A percentile compares a stretch with the other conserved stretches of the same genome.
Conservation (phyloP, 2,113 vertebrate genomes). For the Chaetura pelagica region DNA sequence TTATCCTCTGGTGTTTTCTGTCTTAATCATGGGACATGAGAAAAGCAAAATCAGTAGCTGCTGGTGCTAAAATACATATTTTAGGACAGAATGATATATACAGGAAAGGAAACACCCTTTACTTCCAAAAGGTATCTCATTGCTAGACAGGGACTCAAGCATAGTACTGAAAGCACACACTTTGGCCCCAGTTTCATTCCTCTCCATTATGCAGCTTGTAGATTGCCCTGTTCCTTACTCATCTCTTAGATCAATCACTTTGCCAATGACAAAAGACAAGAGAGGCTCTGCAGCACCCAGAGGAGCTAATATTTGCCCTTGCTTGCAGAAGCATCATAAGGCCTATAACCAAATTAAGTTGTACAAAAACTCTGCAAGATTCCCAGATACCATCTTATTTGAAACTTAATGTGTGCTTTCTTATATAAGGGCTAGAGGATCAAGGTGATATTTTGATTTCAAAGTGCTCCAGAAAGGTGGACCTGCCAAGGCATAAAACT, state of each 20-base stretch:
- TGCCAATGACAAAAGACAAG: background rate
- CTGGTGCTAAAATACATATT: background rate
- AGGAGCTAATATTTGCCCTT: background rate
- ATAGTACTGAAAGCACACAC: background rate
- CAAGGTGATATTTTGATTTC: background rate
- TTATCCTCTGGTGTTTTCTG: slow-evolving; percentile 5
- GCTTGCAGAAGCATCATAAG: background rate
- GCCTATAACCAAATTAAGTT: background rate
- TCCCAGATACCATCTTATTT: background rate
- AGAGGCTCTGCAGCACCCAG: background rate
- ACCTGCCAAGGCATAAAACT: background rate
- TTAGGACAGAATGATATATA: background rate
- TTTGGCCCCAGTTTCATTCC: background rate
- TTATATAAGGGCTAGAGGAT: background rate
- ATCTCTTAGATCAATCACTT: background rate
- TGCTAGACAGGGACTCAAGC: background rate
- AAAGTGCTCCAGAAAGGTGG: background rate
- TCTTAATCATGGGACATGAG: background rate
- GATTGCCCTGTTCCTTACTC: background rate
- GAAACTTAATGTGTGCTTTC: background rate
- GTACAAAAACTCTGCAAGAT: background rate
- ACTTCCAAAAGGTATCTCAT: background rate
- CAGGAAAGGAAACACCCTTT: background rate
- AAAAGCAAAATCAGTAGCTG: slow-evolving; percentile 28
- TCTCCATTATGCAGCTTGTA: background rate